Evolutionary conservation across 2,888 invertebrate genomes (phyloP), one percentile per base, ranked within the genome.

Genomic region (Metacarcinus magister): DNA sequence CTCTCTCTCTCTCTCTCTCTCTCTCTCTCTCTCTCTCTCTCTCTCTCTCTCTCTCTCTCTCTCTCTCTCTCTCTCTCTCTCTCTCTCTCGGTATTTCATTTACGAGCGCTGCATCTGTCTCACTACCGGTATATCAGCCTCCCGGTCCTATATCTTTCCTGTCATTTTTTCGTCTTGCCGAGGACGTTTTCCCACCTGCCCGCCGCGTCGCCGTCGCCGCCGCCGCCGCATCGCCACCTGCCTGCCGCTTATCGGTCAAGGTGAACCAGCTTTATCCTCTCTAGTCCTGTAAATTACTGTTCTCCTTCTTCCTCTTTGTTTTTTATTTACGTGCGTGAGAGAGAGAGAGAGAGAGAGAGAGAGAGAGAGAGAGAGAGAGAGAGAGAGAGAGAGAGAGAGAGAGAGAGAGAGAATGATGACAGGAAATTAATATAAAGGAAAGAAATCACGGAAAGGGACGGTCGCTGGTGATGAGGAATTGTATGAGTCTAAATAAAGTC

Each of bases 11-110:
- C 91, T 60, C 44, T 48, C 92, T 92, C 44, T 28, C 48, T 48
- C 48, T 92, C 92, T 92, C n/a, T 44, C 48, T 92, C 44, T 28
- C 92, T 92, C 48, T 44, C 92, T 92, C n/a, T n/a, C 54, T 92
- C 23, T 44, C 48, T 44, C 91, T 91, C 91, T 92, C 48, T 54
- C 92, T 93, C 60, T 60, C 48, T 92, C 93, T 60, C 39, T 93
- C 44, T 43, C 82, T 82, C 19, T 32, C 82, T 82, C 32, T 82
- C 32, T 82, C 32, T 82, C 32, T 82, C 32, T 82, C 32, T 32
- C 10, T 32, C 32, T 75, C 28, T 75, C n/a, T 75, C 75, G n/a
- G 2, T 75, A n/a, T 75, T 28, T 75, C 75, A 67, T 19, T 19
- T 19, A 67, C 19, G 19, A 67, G 19, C 19, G 7, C 54, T 13